phyloP scores from a whole-genome alignment of 2,113 vertebrate species.

The Callipepla californica region DNA sequence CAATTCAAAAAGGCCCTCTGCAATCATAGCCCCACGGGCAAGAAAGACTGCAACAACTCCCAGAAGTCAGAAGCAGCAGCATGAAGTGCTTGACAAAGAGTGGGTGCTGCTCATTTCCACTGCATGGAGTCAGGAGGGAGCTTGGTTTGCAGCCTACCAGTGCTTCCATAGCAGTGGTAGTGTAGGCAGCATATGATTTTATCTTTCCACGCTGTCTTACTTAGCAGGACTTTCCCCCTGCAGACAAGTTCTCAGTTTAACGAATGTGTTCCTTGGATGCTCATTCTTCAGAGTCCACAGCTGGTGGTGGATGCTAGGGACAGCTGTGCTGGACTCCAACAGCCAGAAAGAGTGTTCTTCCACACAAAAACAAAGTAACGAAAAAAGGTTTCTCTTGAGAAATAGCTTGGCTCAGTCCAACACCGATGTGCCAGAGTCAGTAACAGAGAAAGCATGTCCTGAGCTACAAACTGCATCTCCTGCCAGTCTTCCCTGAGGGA shows the following conservation, averaged over 20 bases:
- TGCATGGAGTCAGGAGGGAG: background rate
- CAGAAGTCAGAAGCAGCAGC: background rate
- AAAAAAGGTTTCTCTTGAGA: background rate
- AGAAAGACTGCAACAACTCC: background rate
- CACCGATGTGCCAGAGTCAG: background rate
- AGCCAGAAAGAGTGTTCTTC: background rate
- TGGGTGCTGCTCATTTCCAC: background rate
- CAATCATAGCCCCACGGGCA: fast-evolving
- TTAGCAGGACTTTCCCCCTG: background rate
- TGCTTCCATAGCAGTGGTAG: background rate
- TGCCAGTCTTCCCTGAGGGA: background rate
- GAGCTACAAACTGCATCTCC: background rate
- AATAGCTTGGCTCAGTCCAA: background rate
- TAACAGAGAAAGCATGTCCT: background rate
- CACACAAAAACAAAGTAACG: background rate
- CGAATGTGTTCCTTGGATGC: fast-evolving
- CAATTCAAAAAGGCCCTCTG: background rate
- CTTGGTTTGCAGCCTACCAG: background rate
- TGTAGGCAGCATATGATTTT: background rate
- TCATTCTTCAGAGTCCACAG: background rate
- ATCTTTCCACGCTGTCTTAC: background rate
- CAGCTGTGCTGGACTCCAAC: background rate
- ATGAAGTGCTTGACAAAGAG: background rate
- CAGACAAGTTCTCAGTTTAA: background rate
- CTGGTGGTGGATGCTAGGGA: background rate